Evolutionary conservation across 2,113 vertebrate genomes (phyloP).

Genomic region (Chaenocephalus aceratus): DNA sequence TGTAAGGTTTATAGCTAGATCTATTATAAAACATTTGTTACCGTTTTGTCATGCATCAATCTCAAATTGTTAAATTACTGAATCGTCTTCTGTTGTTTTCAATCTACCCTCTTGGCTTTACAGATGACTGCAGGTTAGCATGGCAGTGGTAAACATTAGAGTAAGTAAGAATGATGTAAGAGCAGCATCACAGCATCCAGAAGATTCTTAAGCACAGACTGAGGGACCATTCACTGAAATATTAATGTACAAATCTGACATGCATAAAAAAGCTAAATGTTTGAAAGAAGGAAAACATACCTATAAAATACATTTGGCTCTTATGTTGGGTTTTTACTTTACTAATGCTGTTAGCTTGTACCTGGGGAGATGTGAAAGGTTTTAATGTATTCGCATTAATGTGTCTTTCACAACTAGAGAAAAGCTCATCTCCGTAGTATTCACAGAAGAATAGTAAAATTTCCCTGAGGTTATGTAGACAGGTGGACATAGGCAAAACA

Average conservation of each 20-base stretch:
- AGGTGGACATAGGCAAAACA: neutral
- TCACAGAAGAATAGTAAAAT: conserved; percentile 11
- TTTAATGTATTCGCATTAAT: conserved; percentile 23
- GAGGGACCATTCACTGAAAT: neutral
- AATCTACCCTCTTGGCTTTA: no score
- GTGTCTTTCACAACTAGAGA: conserved; percentile 1
- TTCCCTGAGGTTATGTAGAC: conserved; percentile 8
- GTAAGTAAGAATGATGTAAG: neutral
- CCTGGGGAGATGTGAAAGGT: conserved; percentile 23
- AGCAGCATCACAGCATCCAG: neutral
- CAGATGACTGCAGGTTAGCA: neutral
- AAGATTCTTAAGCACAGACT: neutral
- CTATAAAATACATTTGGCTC: neutral
- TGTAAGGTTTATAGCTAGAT: no score
- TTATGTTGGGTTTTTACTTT: conserved; percentile 8
- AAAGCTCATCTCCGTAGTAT: conserved; percentile 9
- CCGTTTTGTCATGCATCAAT: no score
- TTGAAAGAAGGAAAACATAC: neutral
- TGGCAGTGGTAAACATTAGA: neutral
- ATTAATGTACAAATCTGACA: neutral
- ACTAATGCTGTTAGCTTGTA: conserved; percentile 24
- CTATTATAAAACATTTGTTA: no score
- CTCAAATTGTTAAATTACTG: no score
- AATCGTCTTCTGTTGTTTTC: no score
- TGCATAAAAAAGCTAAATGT: neutral